A percentile compares a stretch with the other conserved stretches of the same genome.
phyloP scores from a whole-genome alignment of 2,113 vertebrate genomes.

The Callipepla californica region DNA sequence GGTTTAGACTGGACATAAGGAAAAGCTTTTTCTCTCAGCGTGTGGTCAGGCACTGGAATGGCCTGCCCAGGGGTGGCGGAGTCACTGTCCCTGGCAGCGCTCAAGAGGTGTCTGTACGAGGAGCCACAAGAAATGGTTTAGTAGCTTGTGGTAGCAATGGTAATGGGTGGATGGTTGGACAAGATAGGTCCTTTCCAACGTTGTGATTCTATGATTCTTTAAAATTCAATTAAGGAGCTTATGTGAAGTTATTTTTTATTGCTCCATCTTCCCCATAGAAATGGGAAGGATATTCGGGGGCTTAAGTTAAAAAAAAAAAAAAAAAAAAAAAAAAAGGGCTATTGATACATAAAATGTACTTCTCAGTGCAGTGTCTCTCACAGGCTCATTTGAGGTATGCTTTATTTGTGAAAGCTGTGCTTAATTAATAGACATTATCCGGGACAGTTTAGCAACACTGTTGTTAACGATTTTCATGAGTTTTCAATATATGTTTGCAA shows the following conservation, averaged over 20 bases:
- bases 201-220: not conserved
- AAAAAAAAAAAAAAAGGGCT: not conserved
- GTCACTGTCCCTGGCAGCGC: too few species aligned
- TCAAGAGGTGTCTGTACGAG: too few species aligned
- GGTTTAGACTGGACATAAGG: too few species aligned
- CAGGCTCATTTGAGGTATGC: not conserved
- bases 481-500: not conserved
- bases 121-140: too few species aligned
- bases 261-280: not conserved
- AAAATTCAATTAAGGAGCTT: not conserved
- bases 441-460: not conserved
- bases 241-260: not conserved
- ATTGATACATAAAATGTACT: not conserved
- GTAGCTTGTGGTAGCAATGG: too few species aligned
- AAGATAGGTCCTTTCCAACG: too few species aligned
- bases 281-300: not conserved
- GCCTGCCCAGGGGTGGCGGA: too few species aligned
- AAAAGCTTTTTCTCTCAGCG: too few species aligned
- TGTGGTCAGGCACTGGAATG: too few species aligned
- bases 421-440: not conserved
- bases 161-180: too few species aligned
- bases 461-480: not conserved
- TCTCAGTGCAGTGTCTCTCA: not conserved
- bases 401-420: not conserved
- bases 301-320: not conserved